Evolutionary conservation across 2,797 vertebrate species (phyloP).

Genomic region (Carapus acus): DNA sequence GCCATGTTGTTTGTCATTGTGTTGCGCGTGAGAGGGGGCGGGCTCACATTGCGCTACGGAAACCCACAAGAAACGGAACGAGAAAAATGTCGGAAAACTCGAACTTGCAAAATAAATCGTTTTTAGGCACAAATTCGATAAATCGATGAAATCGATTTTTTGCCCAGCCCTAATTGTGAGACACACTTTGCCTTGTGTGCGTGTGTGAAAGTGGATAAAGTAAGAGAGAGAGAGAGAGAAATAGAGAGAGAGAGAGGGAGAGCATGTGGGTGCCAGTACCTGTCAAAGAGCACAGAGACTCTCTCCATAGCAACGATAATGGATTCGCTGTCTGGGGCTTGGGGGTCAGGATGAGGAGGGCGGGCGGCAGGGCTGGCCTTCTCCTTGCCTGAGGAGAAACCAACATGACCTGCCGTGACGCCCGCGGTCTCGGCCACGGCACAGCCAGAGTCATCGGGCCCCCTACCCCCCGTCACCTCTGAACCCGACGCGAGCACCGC

Average conservation of each 20-base stretch:
- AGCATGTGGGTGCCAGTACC: constrained; percentile 70
- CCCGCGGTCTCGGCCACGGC: constrained; percentile 63
- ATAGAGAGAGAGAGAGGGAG: no score
- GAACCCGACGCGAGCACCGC: constrained; percentile 70
- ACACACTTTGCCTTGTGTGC: no score
- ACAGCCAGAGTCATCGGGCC: constrained; percentile 69
- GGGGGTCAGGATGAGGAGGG: constrained; percentile 75
- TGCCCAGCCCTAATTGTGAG: no score
- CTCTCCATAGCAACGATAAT: constrained; percentile 98
- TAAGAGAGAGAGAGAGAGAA: no score
- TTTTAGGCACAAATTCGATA: no score
- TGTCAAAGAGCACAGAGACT: constrained; percentile 97
- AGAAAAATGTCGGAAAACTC: no score
- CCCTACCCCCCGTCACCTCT: constrained; percentile 70
- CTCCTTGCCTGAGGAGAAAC: constrained; percentile 88
- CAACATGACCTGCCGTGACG: constrained; percentile 68
- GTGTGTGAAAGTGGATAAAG: neutral
- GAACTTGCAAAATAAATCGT: no score
- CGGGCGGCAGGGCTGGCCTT: constrained; percentile 87
- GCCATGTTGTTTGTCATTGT: no score
- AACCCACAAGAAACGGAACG: no score
- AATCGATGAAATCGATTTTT: no score
- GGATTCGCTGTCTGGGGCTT: constrained; percentile 90
- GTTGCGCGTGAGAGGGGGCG: no score
- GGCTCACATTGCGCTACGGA: no score